Evolutionary conservation across 2,797 vertebrate species (phyloP).

Genomic region (Scolopax rusticola): DNA sequence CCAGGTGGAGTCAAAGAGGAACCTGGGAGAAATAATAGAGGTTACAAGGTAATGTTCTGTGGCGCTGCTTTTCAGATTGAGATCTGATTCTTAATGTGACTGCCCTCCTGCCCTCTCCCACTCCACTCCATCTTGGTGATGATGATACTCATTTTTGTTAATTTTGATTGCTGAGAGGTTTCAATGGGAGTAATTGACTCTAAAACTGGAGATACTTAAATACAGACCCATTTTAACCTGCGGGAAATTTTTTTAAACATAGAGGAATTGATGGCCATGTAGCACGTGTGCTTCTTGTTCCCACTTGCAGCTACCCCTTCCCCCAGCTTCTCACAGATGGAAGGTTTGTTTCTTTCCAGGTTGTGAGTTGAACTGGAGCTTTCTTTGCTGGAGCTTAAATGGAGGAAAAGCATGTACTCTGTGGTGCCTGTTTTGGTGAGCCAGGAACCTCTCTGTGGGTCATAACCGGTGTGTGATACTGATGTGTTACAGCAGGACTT

Average conservation of each 20-base stretch:
- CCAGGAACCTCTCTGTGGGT: background rate
- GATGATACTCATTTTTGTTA: background rate
- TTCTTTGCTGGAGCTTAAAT: background rate
- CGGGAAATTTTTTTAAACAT: background rate
- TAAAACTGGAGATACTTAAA: background rate
- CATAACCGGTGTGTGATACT: background rate
- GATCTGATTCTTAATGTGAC: background rate
- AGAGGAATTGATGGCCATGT: background rate
- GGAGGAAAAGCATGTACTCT: background rate
- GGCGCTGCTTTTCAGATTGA: background rate
- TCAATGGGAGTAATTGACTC: background rate
- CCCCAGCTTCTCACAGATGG: background rate
- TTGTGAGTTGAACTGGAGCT: background rate
- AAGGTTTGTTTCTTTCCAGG: background rate
- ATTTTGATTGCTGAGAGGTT: background rate
- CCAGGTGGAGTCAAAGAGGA: background rate
- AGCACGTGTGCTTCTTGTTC: background rate
- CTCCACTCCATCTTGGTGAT: background rate
- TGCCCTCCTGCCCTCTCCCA: background rate
- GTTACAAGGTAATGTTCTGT: background rate
- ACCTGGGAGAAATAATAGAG: background rate
- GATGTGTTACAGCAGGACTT: too few relatives aligned
- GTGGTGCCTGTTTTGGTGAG: background rate
- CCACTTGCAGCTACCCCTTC: background rate
- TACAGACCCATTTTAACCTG: background rate